Percentiles rank a stretch among this genome's conserved stretches.
Evolutionary conservation across 1,140 invertebrate species (phyloP).

Genomic region (Pseudoatta argentina): DNA sequence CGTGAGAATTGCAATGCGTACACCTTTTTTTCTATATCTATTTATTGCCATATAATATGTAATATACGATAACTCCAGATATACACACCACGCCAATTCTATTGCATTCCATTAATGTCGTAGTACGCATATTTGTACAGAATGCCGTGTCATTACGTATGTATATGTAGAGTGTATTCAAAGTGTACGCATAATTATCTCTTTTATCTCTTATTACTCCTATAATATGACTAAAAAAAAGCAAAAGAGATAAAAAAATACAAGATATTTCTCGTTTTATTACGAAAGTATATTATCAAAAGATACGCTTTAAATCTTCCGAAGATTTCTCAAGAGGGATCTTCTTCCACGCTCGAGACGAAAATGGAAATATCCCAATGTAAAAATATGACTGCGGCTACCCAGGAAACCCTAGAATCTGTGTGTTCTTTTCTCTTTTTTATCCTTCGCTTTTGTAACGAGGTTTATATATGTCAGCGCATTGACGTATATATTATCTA

Average conservation of each 20-base stretch:
- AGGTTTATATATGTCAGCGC: background rate
- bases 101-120: background rate
- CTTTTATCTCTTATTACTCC: background rate
- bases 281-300: background rate
- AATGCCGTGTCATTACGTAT: background rate
- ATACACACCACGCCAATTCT: background rate
- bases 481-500: background rate
- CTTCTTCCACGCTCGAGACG: background rate
- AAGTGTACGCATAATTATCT: background rate
- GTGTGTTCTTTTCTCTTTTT: background rate
- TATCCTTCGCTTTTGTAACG: background rate
- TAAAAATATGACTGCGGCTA: background rate
- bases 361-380: background rate
- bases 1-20: background rate
- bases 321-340: background rate
- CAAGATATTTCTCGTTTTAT: background rate
- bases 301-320: background rate
- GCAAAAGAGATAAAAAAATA: background rate
- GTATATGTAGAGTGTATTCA: background rate
- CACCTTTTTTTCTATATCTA: background rate
- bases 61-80: background rate
- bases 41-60: background rate
- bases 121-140: background rate
- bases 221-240: background rate
- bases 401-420: background rate